Conservation (phyloP, 2,797 vertebrate genomes). For the Amblyraja radiata region DNA sequence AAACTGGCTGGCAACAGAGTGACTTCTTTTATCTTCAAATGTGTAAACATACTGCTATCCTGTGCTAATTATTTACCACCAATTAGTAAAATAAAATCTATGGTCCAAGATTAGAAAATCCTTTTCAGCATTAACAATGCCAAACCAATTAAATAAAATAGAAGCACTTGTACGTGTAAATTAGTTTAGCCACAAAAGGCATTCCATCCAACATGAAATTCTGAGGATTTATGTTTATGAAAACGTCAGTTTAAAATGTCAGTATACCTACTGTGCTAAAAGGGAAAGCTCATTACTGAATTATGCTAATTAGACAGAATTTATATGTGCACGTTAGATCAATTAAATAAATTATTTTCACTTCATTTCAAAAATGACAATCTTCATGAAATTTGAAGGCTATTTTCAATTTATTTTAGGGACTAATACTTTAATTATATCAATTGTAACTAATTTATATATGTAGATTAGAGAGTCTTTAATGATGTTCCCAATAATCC, state of each 20-base stretch:
- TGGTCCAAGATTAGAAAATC: neutral
- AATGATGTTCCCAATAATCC: neutral
- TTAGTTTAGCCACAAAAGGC: slow-evolving; percentile 21
- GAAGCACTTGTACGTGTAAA: slow-evolving; percentile 16
- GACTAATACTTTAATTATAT: neutral
- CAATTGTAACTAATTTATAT: neutral
- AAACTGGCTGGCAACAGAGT: neutral
- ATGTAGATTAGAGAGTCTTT: neutral
- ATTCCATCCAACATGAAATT: neutral
- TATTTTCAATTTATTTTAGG: neutral
- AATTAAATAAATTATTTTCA: neutral
- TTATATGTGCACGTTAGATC: neutral
- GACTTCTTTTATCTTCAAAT: neutral
- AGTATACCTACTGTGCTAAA: neutral
- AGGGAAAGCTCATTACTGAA: slow-evolving; percentile 10
- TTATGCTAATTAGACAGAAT: slow-evolving; percentile 24
- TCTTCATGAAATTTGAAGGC: neutral
- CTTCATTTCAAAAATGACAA: neutral
- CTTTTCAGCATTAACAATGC: neutral
- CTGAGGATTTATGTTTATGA: neutral
- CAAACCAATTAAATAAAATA: neutral
- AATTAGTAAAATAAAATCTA: slow-evolving; percentile 12
- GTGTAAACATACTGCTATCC: neutral
- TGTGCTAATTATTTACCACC: slow-evolving; percentile 17
- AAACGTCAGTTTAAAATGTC: slow-evolving; percentile 1